These are phyloP conservation scores for Euglossa dilemma DNA, from an alignment of 1,140 invertebrate genomes.

Conservation along the genomic window DNA sequence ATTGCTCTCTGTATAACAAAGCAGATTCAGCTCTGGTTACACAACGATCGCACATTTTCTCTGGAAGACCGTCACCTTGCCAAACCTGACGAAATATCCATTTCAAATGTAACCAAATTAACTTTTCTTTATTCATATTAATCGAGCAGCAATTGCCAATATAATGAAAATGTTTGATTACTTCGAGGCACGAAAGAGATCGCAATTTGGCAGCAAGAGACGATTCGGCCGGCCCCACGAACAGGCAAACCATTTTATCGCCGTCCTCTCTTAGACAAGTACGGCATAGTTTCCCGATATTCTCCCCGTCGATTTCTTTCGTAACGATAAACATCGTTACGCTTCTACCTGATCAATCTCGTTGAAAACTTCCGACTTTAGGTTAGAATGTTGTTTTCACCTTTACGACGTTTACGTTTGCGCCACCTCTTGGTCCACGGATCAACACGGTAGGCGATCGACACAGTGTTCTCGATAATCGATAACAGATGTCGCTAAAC, in stretches of 20 bases:
- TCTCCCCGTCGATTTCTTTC: conserved; percentile 80
- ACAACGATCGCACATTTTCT: conserved; percentile 80
- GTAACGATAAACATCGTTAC: conserved; percentile 79
- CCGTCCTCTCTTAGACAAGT: conserved; percentile 80
- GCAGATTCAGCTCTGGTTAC: conserved; percentile 81
- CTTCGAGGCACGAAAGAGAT: conserved; percentile 79
- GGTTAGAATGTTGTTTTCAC: conserved; percentile 29
- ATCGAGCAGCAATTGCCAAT: neutral
- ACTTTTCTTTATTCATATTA: neutral
- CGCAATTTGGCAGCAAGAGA: conserved; percentile 80
- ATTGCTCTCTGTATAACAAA: conserved; percentile 80
- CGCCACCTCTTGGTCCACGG: neutral
- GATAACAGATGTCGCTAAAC: neutral
- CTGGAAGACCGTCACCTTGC: conserved; percentile 80
- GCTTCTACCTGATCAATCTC: neutral
- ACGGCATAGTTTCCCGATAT: conserved; percentile 79
- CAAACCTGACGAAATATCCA: conserved; percentile 70
- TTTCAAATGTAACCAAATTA: neutral
- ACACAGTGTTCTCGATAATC: too few species aligned
- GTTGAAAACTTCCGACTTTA: neutral
- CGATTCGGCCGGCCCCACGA: conserved; percentile 78
- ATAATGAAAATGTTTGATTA: conserved; percentile 38
- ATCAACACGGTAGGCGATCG: neutral
- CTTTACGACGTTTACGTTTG: neutral
- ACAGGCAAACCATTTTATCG: conserved; percentile 81